Evolutionary conservation across 2,113 vertebrate species (phyloP).

Genomic region (Carettochelys insculpta): DNA sequence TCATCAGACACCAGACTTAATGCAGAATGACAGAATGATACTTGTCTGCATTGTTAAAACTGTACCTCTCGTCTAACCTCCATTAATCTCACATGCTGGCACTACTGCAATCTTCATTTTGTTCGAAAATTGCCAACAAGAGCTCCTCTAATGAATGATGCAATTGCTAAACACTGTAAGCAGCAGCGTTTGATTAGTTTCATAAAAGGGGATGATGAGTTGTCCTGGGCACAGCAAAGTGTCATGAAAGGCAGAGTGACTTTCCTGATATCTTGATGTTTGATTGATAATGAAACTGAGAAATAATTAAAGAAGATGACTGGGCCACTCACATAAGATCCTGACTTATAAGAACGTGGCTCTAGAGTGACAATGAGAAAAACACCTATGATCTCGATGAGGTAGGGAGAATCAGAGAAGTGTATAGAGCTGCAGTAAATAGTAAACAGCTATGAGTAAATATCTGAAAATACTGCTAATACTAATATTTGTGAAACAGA

Average conservation of each 20-base stretch:
- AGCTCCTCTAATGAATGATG: conserved; percentile 1
- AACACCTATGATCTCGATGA: not conserved
- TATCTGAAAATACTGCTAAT: not conserved
- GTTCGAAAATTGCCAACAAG: conserved; percentile 16
- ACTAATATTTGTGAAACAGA: not conserved
- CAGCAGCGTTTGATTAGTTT: not conserved
- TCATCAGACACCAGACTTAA: not conserved
- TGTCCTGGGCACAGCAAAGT: conserved; percentile 11
- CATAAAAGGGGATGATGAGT: conserved; percentile 16
- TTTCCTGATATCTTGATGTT: not conserved
- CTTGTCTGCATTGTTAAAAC: conserved; percentile 19
- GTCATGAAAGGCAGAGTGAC: not conserved
- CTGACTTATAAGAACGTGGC: not conserved
- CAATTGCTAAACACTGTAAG: conserved; percentile 2
- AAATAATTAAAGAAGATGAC: conserved; percentile 3
- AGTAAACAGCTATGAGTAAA: conserved; percentile 12
- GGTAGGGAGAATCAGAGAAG: not conserved
- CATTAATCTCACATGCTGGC: not conserved
- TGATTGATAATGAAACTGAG: not conserved
- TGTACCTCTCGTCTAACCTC: conserved; percentile 15
- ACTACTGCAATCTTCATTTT: conserved; percentile 11
- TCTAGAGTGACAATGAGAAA: not conserved
- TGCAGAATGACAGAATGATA: conserved; percentile 46
- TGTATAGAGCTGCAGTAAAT: not conserved
- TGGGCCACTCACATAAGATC: not conserved